Percentiles rank a stretch among this genome's conserved stretches.
Conservation (phyloP, 2,113 vertebrate species). For the Anoplopoma fimbria region DNA sequence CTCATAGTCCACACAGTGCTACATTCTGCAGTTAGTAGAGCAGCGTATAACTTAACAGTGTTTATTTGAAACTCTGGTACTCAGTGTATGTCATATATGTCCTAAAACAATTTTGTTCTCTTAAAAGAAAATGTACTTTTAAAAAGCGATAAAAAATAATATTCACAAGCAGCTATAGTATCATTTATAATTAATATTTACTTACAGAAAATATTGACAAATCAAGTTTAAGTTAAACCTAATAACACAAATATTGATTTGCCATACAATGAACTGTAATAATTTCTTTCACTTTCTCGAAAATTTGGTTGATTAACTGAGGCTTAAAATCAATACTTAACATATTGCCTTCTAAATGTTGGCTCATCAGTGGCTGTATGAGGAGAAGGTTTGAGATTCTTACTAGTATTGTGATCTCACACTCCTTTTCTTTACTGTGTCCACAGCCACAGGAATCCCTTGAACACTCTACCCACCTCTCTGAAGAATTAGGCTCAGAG, state of each 20-base stretch:
- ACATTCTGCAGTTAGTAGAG: background rate
- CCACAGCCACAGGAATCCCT: slow-evolving; percentile 83
- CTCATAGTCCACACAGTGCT: background rate
- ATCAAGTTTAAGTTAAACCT: background rate
- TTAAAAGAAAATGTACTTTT: background rate
- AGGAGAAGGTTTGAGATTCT: slow-evolving; percentile 8
- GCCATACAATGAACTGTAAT: background rate
- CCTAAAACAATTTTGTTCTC: too few species aligned
- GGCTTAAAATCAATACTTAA: background rate
- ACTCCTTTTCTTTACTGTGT: slow-evolving; percentile 14
- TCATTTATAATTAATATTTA: background rate
- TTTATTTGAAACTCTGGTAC: background rate
- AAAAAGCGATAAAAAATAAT: background rate
- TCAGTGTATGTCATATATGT: too few species aligned
- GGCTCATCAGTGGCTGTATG: background rate
- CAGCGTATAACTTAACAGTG: background rate
- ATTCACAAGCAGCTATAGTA: background rate
- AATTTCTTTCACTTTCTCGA: background rate
- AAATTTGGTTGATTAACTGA: background rate
- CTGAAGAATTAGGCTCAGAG: slow-evolving; percentile 76
- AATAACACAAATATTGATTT: background rate
- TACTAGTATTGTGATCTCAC: slow-evolving; percentile 10
- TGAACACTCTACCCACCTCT: slow-evolving; percentile 77
- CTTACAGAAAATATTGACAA: background rate
- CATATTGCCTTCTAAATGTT: background rate